phyloP scores from a whole-genome alignment of 2,113 vertebrate species.

The Corythoichthys intestinalis region DNA sequence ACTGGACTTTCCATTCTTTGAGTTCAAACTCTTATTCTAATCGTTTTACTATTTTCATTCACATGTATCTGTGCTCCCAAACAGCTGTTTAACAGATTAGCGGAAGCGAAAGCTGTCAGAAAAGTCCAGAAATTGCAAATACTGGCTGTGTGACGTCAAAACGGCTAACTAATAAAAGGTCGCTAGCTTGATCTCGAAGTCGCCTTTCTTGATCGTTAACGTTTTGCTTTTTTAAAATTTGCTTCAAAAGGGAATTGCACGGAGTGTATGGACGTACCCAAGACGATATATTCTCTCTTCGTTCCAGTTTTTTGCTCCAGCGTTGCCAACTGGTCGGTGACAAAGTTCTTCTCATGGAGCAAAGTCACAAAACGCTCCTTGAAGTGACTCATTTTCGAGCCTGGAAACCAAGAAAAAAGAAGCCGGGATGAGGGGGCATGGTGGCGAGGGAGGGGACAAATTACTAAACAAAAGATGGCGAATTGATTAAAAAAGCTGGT shows the following conservation, averaged over 20 bases:
- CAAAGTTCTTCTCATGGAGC: constrained; percentile 77
- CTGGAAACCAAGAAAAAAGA: constrained; percentile 10
- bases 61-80: no score
- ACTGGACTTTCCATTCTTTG: not conserved
- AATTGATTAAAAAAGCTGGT: rapidly evolving
- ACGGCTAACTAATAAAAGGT: not conserved
- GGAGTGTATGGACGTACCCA: constrained; percentile 67
- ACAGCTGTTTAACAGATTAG: not conserved
- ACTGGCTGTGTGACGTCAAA: not conserved
- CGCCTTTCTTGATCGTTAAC: not conserved
- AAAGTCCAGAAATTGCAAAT: not conserved
- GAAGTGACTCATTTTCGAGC: constrained; percentile 58
- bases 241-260: no score
- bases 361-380: constrained; percentile 74
- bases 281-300: constrained; percentile 73
- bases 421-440: not conserved
- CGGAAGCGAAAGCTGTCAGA: not conserved
- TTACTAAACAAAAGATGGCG: not conserved
- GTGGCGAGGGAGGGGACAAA: not conserved
- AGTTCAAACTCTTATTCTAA: not conserved
- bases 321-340: constrained; percentile 71
- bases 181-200: not conserved
- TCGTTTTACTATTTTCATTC: not conserved
- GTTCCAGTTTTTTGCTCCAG: constrained; percentile 80
- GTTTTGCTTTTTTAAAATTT: not conserved